Base-by-base conservation (phyloP, 2,113 vertebrate species). In the Globicephala melas region DNA sequence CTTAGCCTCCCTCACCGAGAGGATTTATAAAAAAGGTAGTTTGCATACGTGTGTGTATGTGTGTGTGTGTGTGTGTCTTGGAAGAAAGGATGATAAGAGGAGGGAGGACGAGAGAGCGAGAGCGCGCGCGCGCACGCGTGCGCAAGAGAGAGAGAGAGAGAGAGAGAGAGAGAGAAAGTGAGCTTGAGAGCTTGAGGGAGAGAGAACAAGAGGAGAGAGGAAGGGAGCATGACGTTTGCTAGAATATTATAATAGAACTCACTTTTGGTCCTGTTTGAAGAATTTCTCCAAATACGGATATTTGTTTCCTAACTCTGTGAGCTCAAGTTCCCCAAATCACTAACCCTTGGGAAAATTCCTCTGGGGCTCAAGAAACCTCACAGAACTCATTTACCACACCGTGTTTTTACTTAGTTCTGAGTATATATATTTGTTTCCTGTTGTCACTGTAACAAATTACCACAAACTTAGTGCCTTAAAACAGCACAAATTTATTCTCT, bases 51-150 rank as follows among this genome's bases (percentile, higher is more conserved):
- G 3, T 82, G 58, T 83, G 5, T 20, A 8, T 62, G 18, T 28
- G 31, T n/a, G 14, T 20, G n/a, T n/a, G 9, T 50, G 13, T 15
- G 6, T 50, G 65, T 58, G n/a, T 15, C 6, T 31, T 47, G 26
- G 73, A 33, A n/a, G n/a, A 33, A 33, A 31, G 11, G 15, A 53
- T 10, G 18, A n/a, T 47, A n/a, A 53, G 31, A n/a, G 31, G 53
- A 53, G 53, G 5, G 53, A 53, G 53, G 17, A 21, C 50, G 83
- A 2, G 17, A 44, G 13, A 63, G 26, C 6, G 26, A 58, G 5
- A 47, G 3, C 5, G 53, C 17, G 15, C 1, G 50, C 41, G 41
- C 1, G 0, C 0, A 1, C 41, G 41, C 5, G 41, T 1, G 1
- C 5, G 5, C 41, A 6, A 14, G 14, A 50, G 50, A 50, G 50